Base-by-base conservation (phyloP, 2,113 vertebrate species). In the Chaetops frenatus region DNA sequence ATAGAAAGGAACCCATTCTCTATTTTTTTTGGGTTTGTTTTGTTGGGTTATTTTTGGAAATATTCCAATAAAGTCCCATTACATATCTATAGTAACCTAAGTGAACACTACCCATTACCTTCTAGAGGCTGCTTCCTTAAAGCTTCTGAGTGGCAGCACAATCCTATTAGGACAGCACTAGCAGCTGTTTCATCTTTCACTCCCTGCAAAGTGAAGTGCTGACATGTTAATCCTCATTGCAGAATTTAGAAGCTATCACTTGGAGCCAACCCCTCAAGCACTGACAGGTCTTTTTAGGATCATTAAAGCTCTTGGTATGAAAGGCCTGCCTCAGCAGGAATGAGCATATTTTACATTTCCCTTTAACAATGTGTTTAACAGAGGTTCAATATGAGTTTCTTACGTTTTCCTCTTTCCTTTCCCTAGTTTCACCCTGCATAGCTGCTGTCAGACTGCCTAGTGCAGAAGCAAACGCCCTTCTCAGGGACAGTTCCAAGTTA, bases 121-220 rank as follows among this genome's bases (percentile, higher is more conserved):
- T 70, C 64, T 38, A 62, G 17, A 83, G 27, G 17, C 79, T 64
- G n/a, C 45, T 73, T 81, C 56, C 48, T 36, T 57, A 50, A 61
- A 64, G 53, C 65, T 92, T 69, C 21, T 84, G 48, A 92, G 40
- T 50, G 76, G 65, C 77, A 92, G 62, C 64, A 56, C 67, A 92
- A 48, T 71, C 42, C 28, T 83, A 12, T 73, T 77, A 84, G 61
- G 51, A 66, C 56, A 86, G 60, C 29, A 21, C 25, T 28, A 90
- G 79, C 81, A 92, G 87, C 72, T 92, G 83, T 94, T 94, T 95
- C 57, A 36, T 86, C 83, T 90, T 92, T 71, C 36, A 25, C 77
- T 96, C 47, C 51, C 62, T 65, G 69, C 2, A 5, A 77, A 83
- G 71, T 82, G 81, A 72, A 83, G 69, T 79, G 42, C 44, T 85